Evolutionary conservation across 2,888 invertebrate species (phyloP).

Genomic region (Trachelus iudaicus): DNA sequence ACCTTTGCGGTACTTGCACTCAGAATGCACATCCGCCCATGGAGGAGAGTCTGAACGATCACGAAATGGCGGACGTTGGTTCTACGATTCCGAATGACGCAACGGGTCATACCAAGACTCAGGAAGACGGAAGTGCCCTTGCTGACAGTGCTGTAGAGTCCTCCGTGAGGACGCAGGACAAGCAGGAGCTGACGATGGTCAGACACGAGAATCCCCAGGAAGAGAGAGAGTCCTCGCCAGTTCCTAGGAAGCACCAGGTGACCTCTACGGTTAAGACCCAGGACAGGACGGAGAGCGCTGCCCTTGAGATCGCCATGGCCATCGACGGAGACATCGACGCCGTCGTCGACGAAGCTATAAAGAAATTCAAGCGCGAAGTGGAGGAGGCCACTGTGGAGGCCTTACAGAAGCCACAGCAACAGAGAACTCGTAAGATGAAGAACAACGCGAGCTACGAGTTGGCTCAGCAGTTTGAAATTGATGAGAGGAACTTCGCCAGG

Average conservation of each 20-base stretch:
- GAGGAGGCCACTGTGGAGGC: slow-evolving; percentile 36
- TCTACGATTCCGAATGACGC: slow-evolving; percentile 4
- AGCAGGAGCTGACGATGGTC: slow-evolving; percentile 25
- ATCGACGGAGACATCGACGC: slow-evolving; percentile 56
- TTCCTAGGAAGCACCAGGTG: slow-evolving; percentile 4
- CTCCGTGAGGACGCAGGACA: slow-evolving; percentile 53
- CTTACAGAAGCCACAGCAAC: slow-evolving; percentile 7
- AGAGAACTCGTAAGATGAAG: slow-evolving; percentile 41
- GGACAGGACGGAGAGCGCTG: slow-evolving; percentile 50
- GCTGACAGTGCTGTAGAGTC: slow-evolving; percentile 22
- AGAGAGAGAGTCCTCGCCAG: slow-evolving; percentile 16
- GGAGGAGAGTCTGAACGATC: slow-evolving; percentile 32
- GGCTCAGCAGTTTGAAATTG: slow-evolving; percentile 55
- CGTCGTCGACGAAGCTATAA: slow-evolving; percentile 53
- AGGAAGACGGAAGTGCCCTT: slow-evolving; percentile 16
- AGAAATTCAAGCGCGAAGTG: slow-evolving; percentile 50
- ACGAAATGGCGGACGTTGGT: slow-evolving; percentile 43
- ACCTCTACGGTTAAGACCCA: slow-evolving; percentile 59
- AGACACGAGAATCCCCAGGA: slow-evolving; percentile 27
- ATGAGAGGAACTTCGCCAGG: slow-evolving; percentile 37
- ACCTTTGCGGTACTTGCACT: slow-evolving; percentile 68
- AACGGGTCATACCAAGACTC: slow-evolving; percentile 17
- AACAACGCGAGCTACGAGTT: slow-evolving; percentile 63
- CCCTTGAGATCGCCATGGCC: slow-evolving; percentile 53
- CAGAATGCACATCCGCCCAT: slow-evolving; percentile 46